Conservation (phyloP, 1,140 invertebrate genomes). For the Trigoniulus corallinus region DNA sequence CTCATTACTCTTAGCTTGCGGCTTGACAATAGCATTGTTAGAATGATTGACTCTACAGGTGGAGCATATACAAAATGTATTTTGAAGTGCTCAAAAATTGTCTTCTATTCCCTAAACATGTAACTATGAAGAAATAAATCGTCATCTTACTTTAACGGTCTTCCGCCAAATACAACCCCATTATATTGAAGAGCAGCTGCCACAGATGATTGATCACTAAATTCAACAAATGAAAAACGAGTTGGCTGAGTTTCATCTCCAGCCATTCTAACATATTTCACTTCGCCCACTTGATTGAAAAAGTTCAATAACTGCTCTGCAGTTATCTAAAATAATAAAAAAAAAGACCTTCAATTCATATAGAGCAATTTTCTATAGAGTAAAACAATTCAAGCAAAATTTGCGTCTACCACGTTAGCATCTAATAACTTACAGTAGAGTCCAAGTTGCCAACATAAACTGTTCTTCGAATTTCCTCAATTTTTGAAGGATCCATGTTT, state of each 20-base stretch:
- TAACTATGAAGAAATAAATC: slow-evolving; percentile 3
- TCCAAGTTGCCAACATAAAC: slow-evolving; percentile 63
- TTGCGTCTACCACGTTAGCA: too few species aligned
- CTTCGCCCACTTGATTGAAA: slow-evolving; percentile 71
- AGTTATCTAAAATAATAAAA: slow-evolving; percentile 19
- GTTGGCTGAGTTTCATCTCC: slow-evolving; percentile 56
- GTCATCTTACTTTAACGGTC: slow-evolving; percentile 29
- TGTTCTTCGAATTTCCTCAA: slow-evolving; percentile 91
- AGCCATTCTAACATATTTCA: slow-evolving; percentile 89
- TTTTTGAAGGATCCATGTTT: slow-evolving; percentile 69
- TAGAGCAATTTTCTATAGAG: background rate
- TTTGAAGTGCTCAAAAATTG: slow-evolving; percentile 9
- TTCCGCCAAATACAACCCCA: slow-evolving; percentile 49
- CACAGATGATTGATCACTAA: slow-evolving; percentile 76
- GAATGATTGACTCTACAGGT: slow-evolving; percentile 62
- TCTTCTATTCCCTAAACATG: background rate
- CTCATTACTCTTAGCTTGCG: slow-evolving; percentile 85
- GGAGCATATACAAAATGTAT: slow-evolving; percentile 19
- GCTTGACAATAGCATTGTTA: slow-evolving; percentile 75
- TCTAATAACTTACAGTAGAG: slow-evolving; percentile 39
- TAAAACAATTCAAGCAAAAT: too few species aligned
- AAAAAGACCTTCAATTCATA: slow-evolving; percentile 1
- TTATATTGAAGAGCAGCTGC: slow-evolving; percentile 70
- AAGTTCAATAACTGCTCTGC: slow-evolving; percentile 67
- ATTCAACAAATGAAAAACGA: slow-evolving; percentile 77